Evolutionary conservation across 2,113 vertebrate species (phyloP).

Genomic region (Myotis brandtii): DNA sequence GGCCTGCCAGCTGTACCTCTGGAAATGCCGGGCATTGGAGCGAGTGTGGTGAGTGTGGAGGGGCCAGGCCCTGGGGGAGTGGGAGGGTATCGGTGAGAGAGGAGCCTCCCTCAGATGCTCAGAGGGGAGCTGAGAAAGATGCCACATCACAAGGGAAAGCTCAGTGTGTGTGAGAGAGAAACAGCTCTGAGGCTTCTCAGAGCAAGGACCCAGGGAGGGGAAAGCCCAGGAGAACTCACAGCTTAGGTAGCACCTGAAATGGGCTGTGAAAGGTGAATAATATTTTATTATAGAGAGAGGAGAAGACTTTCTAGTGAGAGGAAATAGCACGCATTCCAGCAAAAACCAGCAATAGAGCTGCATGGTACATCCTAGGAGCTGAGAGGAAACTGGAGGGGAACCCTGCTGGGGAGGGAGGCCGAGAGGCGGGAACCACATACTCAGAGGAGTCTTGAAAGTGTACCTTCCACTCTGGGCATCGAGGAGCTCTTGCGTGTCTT

Average conservation of each 20-base stretch:
- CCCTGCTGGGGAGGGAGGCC: background rate
- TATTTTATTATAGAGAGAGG: background rate
- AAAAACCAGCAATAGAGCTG: background rate
- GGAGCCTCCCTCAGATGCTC: background rate
- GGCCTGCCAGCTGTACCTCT: conserved; percentile 43
- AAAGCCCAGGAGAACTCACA: no score
- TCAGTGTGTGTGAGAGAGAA: background rate
- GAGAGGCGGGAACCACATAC: background rate
- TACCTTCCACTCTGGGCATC: background rate
- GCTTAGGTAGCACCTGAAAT: background rate
- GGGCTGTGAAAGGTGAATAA: background rate
- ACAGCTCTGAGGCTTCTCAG: background rate
- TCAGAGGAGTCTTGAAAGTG: background rate
- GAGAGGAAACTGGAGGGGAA: background rate
- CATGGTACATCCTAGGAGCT: background rate
- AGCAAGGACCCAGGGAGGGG: background rate
- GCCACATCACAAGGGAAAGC: background rate
- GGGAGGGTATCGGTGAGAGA: background rate
- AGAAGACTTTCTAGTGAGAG: background rate
- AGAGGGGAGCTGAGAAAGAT: background rate
- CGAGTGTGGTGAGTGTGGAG: background rate
- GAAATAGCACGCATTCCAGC: background rate
- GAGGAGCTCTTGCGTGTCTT: background rate
- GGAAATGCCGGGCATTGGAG: background rate
- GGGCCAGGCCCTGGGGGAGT: background rate